Percentiles rank a stretch among this genome's conserved stretches.
These are phyloP conservation scores for Periophthalmus magnuspinnatus DNA, from an alignment of 2,797 vertebrate genomes.

Conservation along the genomic window DNA sequence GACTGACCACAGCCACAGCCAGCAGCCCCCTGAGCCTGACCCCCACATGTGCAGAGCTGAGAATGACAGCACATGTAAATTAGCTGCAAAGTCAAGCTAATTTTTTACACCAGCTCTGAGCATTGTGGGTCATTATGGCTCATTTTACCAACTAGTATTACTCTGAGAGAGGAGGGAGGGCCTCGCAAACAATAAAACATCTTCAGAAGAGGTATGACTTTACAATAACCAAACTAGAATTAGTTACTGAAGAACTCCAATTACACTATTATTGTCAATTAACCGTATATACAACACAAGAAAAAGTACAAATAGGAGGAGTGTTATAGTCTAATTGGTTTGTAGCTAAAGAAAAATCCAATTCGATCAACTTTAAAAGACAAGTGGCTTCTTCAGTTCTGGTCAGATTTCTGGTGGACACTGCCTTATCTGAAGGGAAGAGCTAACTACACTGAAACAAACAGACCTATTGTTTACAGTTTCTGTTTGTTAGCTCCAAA, in stretches of 20 bases:
- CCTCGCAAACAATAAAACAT: conserved; percentile 13
- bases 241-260: neutral
- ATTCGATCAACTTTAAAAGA: too few relatives aligned
- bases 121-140: conserved; percentile 29
- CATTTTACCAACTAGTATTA: conserved; percentile 79
- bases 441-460: too few relatives aligned
- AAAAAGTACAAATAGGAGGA: neutral
- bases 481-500: too few relatives aligned
- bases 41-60: conserved; percentile 78
- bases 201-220: neutral
- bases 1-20: conserved; percentile 82
- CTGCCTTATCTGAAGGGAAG: too few relatives aligned
- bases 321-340: neutral
- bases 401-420: too few relatives aligned
- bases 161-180: conserved; percentile 45
- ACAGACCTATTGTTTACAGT: too few relatives aligned
- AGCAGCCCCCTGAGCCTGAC: conserved; percentile 72
- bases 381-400: too few relatives aligned
- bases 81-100: conserved; percentile 41
- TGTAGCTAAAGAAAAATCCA: too few relatives aligned
- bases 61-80: conserved; percentile 83
- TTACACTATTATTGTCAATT: neutral
- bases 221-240: neutral
- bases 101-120: conserved; percentile 41
- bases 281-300: neutral